Base-by-base conservation (phyloP, 64 coral and sea anemone species). In the Montipora cactus region DNA sequence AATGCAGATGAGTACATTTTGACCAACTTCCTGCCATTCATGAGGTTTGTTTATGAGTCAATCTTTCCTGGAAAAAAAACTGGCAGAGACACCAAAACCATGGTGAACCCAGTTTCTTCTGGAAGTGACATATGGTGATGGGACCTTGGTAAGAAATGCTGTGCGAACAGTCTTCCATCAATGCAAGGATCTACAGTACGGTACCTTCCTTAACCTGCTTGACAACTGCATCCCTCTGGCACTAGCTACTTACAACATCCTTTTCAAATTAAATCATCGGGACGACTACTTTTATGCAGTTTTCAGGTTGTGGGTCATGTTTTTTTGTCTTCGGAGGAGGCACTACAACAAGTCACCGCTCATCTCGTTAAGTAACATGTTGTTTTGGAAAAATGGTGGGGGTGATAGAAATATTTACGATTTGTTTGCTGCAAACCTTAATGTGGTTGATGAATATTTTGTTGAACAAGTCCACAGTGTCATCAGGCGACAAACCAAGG, bases 291-390 rank as follows among this genome's bases (percentile, higher is more conserved):
- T 48, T 51, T 47, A 25, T 37, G n/a, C 86, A 81, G 52, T 94
- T 83, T 80, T 88, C 45, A 81, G 70, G 53, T 71, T 89, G 16
- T 94, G 78, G 92, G 45, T 94, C 47, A 76, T 94, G 92, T 81
- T 94, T 73, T 94, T 71, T 76, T 74, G 61, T 47, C 89, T 94
- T 75, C 53, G 19, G 20, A 89, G 85, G 44, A 69, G 70, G 13
- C 58, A 93, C 87, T 93, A 93, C 59, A 79, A 88, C 92, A 93
- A 93, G n/a, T 59, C 77, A 0, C 84, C 78, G 8, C 49, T 89
- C 11, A 37, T 94, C 20, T 94, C 77, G 77, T 18, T 94, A 10
- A 88, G 84, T 64, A 87, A 87, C 66, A 72, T 80, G 25, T 80
- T 88, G 67, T 88, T 88, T 69, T 81, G 85, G 84, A 62, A 80